Percentiles rank a stretch among this genome's conserved stretches.
Evolutionary conservation across 2,888 invertebrate species (phyloP).

Genomic region (Drosophila multiciliata): DNA sequence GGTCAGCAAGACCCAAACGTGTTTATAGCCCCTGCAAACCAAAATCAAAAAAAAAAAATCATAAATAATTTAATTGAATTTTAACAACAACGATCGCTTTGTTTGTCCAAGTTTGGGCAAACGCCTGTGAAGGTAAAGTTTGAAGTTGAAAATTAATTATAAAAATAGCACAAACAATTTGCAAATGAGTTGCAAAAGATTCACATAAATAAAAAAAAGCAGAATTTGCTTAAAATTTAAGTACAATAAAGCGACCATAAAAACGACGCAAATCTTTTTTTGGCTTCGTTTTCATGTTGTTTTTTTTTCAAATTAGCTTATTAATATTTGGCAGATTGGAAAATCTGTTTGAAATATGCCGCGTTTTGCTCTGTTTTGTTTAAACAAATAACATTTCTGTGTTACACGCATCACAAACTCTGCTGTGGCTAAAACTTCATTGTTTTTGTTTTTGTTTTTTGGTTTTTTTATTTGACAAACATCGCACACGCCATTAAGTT

Average conservation of each 20-base stretch:
- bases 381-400: constrained; percentile 33
- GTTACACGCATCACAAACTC: constrained; percentile 69
- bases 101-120: constrained; percentile 34
- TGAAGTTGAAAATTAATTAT: constrained; percentile 35
- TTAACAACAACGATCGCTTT: constrained; percentile 41
- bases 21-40: constrained; percentile 70
- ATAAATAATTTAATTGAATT: constrained; percentile 65
- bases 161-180: constrained; percentile 17
- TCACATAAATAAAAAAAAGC: background rate
- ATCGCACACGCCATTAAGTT: constrained; percentile 57
- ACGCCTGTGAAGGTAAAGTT: constrained; percentile 66
- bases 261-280: constrained; percentile 14
- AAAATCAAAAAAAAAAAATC: constrained; percentile 25
- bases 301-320: background rate
- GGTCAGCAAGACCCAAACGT: constrained; percentile 62
- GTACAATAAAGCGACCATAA: background rate
- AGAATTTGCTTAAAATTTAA: constrained; percentile 18
- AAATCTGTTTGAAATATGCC: constrained; percentile 33
- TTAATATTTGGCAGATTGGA: constrained; percentile 1
- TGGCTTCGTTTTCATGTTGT: background rate
- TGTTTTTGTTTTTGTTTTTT: constrained; percentile 13
- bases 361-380: constrained; percentile 34
- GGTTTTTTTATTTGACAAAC: constrained; percentile 60
- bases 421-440: constrained; percentile 19
- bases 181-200: constrained; percentile 20